Conservation (phyloP, 2,797 vertebrate species). For the Acanthurus tractus region DNA sequence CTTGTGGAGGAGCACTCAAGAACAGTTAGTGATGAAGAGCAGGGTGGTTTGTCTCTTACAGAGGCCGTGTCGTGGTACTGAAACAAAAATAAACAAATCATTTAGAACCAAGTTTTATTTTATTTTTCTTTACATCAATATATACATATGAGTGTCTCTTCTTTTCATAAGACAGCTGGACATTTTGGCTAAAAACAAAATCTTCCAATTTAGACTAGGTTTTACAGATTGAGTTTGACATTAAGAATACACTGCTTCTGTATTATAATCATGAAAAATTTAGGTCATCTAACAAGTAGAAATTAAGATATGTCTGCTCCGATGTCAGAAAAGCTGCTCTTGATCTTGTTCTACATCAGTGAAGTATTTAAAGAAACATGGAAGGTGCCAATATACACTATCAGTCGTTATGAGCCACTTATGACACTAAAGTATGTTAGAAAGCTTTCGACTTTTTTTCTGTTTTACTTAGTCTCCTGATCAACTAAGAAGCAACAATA, state of each 20-base stretch:
- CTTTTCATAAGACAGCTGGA: not conserved
- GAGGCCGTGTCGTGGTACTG: not conserved
- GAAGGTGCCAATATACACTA: not conserved
- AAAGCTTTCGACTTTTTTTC: not conserved
- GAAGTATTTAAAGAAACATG: not conserved
- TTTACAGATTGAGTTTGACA: conserved; percentile 5
- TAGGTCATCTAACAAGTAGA: too few species aligned
- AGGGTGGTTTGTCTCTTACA: not conserved
- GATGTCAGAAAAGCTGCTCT: not conserved
- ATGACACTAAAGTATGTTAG: not conserved
- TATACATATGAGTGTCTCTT: not conserved
- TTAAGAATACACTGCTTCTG: too few species aligned
- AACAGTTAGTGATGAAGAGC: not conserved
- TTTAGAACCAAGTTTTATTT: not conserved
- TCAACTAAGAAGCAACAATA: not conserved
- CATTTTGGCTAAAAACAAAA: not conserved
- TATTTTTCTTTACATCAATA: not conserved
- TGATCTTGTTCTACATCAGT: not conserved
- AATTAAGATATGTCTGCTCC: too few species aligned
- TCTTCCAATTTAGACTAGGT: not conserved
- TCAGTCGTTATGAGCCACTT: not conserved
- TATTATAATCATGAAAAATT: too few species aligned
- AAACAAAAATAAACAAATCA: not conserved
- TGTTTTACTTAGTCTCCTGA: not conserved
- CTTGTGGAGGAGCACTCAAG: conserved; percentile 1